Conservation (phyloP, 1,140 invertebrate genomes). For the Drosophila seguyi region DNA sequence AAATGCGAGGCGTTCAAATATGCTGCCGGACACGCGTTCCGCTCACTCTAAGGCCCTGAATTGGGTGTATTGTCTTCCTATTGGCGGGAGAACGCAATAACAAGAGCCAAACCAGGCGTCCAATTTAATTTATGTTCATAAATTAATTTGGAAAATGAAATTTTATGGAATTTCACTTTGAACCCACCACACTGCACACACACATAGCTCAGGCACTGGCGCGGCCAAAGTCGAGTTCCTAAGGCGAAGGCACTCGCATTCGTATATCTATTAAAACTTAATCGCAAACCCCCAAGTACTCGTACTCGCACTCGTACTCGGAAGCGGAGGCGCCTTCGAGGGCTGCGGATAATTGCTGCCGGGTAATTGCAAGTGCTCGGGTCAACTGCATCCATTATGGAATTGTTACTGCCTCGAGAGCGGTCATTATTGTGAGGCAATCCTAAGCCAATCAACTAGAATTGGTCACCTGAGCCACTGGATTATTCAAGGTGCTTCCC, state of each 20-base stretch:
- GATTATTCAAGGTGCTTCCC: neutral
- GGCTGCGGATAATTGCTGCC: constrained; percentile 22
- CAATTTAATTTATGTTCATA: constrained; percentile 81
- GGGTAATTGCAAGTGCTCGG: constrained; percentile 32
- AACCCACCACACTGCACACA: constrained; percentile 55
- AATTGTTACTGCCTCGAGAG: constrained; percentile 1
- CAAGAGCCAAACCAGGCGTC: constrained; percentile 29
- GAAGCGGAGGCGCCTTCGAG: constrained; percentile 4
- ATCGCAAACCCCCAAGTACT: constrained; percentile 15
- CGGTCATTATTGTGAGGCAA: constrained; percentile 20
- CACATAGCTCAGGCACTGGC: constrained; percentile 11
- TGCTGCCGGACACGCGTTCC: constrained; percentile 13
- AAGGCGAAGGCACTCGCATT: constrained; percentile 20
- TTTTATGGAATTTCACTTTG: constrained; percentile 80
- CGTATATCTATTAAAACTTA: constrained; percentile 68
- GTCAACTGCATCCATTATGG: constrained; percentile 19
- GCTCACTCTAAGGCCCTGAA: constrained; percentile 21
- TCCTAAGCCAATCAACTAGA: constrained; percentile 2
- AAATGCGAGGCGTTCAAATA: neutral
- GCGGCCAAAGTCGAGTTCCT: constrained; percentile 44
- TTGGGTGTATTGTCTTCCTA: constrained; percentile 41
- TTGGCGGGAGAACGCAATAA: constrained; percentile 37
- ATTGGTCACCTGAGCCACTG: constrained; percentile 3
- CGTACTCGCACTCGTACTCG: constrained; percentile 1
- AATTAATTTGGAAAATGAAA: constrained; percentile 81